Evolutionary conservation across 2,888 invertebrate genomes (phyloP), one percentile per base, ranked within the genome.

Genomic region (Zaprionus lineosus): DNA sequence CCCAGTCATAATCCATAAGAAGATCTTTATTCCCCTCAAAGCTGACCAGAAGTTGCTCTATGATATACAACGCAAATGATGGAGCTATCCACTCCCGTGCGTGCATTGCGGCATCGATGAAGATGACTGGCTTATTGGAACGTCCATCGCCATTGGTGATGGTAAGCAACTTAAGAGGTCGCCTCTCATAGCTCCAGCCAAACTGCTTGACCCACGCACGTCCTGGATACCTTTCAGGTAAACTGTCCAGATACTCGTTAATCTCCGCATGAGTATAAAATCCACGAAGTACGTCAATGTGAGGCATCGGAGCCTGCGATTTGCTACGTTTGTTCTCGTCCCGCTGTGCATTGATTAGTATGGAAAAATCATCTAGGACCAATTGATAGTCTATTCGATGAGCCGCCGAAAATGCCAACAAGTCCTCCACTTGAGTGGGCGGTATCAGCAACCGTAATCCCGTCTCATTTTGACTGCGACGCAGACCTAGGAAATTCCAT

Each of bases 1-100:
- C 92, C 92, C 93, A 94, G 79, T 94, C 94, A 28, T 92, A 91
- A n/a, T 91, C 88, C 7, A 91, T 84, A 1, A 93, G 83, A 0
- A 94, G 83, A 15, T 91, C 89, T 1, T 68, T 70, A 62, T 90
- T 89, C 1, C 52, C 67, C 9, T 48, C 77, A 8, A 87, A 86
- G 55, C 92, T 90, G 18, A 91, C 91, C 12, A 93, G 90, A 34
- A 94, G 85, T 50, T 93, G 90, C 52, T 92, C 89, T 8, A 93
- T 91, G 29, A 92, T 88, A 81, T 92, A 93, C 2, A 93, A 87
- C 0, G 92, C 90, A 0, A 92, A 91, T 0, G 92, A 91, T 0
- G 93, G 91, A 0, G 93, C 92, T 31, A 93, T 92, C 93, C 93
- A 93, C 86, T 94, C 94, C 0, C 93, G 90, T 0, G 93, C 93